These are phyloP conservation scores for Fragum fragum DNA, from an alignment of 2,888 invertebrate species.

Conservation along the genomic window DNA sequence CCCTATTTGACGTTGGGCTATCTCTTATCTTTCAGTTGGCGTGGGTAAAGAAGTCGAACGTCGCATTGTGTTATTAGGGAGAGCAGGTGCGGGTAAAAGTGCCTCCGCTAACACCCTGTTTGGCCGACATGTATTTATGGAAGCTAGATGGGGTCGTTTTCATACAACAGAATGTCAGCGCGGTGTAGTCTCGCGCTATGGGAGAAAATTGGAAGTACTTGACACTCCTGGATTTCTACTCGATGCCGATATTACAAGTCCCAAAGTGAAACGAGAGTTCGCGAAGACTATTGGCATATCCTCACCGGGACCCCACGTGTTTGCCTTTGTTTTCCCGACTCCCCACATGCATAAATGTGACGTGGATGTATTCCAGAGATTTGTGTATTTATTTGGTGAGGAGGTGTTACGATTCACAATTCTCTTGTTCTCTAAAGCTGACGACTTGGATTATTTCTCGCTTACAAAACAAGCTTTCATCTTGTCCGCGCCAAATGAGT, in stretches of 20 bases:
- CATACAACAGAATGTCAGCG: conserved; percentile 67
- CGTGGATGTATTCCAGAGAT: conserved; percentile 66
- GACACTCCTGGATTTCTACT: conserved; percentile 66
- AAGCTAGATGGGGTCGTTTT: conserved; percentile 65
- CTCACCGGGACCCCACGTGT: conserved; percentile 66
- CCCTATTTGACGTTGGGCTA: no score
- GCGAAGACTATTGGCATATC: conserved; percentile 61
- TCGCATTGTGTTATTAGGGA: conserved; percentile 60
- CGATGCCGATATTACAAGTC: conserved; percentile 55
- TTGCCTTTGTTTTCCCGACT: conserved; percentile 67
- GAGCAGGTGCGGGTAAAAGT: conserved; percentile 60
- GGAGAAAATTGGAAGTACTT: conserved; percentile 55
- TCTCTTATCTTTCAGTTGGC: conserved; percentile 8
- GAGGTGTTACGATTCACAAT: conserved; percentile 62
- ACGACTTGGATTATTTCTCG: conserved; percentile 68
- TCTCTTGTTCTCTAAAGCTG: conserved; percentile 63
- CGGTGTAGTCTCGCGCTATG: conserved; percentile 53
- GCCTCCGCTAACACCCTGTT: conserved; percentile 64
- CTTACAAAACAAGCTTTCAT: conserved; percentile 66
- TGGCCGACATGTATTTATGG: conserved; percentile 63
- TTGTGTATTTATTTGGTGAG: conserved; percentile 59
- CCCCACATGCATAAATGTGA: conserved; percentile 70
- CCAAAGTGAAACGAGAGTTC: conserved; percentile 62
- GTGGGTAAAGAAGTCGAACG: conserved; percentile 52
- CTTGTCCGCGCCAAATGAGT: conserved; percentile 62